Evolutionary conservation across 2,113 vertebrate genomes (phyloP), one percentile per base, ranked within the genome.

Genomic region (Dicentrarchus labrax): DNA sequence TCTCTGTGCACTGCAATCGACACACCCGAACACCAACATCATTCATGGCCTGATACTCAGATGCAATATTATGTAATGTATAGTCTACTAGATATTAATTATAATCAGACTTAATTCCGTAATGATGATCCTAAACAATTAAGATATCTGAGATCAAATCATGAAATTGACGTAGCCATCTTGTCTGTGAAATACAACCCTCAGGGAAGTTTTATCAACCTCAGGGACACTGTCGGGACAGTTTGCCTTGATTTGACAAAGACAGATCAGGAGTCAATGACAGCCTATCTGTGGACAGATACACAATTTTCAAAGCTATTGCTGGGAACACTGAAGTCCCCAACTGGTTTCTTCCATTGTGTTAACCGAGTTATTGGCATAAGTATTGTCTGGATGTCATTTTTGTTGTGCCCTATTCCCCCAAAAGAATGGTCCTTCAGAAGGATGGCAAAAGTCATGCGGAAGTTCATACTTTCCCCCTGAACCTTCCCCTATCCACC

Each of bases 201-300:
- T 57, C 41, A 38, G 38, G 56, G 30, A 9, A 9, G 38, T 15
- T 62, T 65, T 39, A 73, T 73, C 78, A 65, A 16, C n/a, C 54
- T 68, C 72, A 69, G 41, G 51, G 39, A 65, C 47, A 3, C 17
- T 12, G 41, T n/a, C 0, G 11, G 36, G 30, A 73, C 45, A 30
- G 17, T 16, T 69, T 51, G 45, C 38, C 22, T 68, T 67, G 66
- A 71, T 76, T 22, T 51, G 50, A 76, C 51, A n/a, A 48, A 82
- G n/a, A 36, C 21, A 8, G 24, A 22, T 43, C 4, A 54, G 16
- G 17, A 36, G 62, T 61, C 73, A 48, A 15, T 36, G 45, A 57
- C 10, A 51, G 43, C 21, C 16, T 60, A 54, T 84, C 62, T 36
- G 30, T 39, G 24, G 38, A 61, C 69, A 39, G 76, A 76, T 9